Evolutionary conservation across 2,888 invertebrate genomes (phyloP), one percentile per base, ranked within the genome.

Genomic region (Drosophila diplacantha): DNA sequence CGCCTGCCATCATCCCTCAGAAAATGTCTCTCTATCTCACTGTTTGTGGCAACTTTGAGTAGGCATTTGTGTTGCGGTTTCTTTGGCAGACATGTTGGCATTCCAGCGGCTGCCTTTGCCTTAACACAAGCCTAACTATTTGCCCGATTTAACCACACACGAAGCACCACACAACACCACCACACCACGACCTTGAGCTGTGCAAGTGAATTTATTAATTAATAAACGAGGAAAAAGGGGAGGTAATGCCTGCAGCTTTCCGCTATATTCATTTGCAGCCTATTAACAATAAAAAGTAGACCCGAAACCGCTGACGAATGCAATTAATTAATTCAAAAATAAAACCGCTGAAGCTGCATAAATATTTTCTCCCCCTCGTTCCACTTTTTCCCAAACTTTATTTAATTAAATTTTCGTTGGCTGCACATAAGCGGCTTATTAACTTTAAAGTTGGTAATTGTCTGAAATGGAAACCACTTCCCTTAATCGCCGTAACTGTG

Each of bases 271-370:
- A 38, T 14, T 38, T 12, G 32, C 14, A 31, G 18, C 41, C 16
- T 22, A 43, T 32, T 1, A 14, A 31, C 14, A 46, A 46, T 31
- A 44, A 68, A 78, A 66, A 52, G 61, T 55, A 50, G 54, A 38
- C 58, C 46, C 41, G 47, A 72, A 79, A 82, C 77, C 76, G 77
- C 79, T 82, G 79, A 82, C 83, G 79, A 72, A 80, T 69, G 70
- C 83, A 76, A 75, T 79, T 79, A 84, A 84, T 79, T 79, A 80
- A 82, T 74, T 80, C 68, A 53, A 66, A 69, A 70, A 73, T 69
- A 55, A 71, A 81, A 73, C 52, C 75, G 79, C 70, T 63, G 34
- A 29, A 35, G 59, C 46, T 59, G 67, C 66, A 71, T 62, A 71
- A 67, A 69, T 53, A 66, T 11, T 6, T 71, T 65, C 34, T 22